Base-by-base conservation (phyloP, 2,113 vertebrate species). In the Himantopus leucocephalus region DNA sequence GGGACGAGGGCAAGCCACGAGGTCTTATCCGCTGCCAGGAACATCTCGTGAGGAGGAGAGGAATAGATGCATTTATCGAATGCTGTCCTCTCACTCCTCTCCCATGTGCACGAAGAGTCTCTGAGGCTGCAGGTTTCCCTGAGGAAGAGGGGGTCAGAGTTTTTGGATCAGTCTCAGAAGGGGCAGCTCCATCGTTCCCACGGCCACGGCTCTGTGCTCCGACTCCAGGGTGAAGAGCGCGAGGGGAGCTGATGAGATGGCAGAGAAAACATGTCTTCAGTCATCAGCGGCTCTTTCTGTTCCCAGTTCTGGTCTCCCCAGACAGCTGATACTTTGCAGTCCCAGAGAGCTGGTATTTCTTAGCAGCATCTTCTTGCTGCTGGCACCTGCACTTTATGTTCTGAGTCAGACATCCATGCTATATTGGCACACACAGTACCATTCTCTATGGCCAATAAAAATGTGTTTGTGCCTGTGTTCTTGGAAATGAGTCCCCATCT, bases 361-460 rank as follows among this genome's bases (percentile, higher is more conserved):
- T 93, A 90, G 74, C 80, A 93, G 85, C 79, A 91, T 90, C 93
- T 96, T 92, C 94, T 91, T 95, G 45, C 67, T 97, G 87, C 91
- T 97, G 91, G 92, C 94, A 96, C 85, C 85, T 97, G 87, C 81
- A 96, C 90, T 97, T 93, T 90, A 95, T 78, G 94, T 94, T 92
- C 87, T 87, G 90, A 95, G 87, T 97, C 94, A 96, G 92, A 96
- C 75, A 90, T 96, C 77, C 93, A 94, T 96, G 93, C 93, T 96
- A 71, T 90, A 94, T 96, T 95, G 95, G 91, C 95, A 85, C 91
- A 76, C 93, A 39, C 78, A 88, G 74, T 90, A 95, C 94, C 91
- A 90, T 85, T 94, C 77, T 96, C 93, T 90, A 85, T 70, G 94
- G 91, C 93, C 95, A 97, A 96, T 97, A 97, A 96, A 96, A 96